These are phyloP conservation scores for Hololepta plana DNA, from an alignment of 2,888 invertebrate genomes.

Conservation along the genomic window DNA sequence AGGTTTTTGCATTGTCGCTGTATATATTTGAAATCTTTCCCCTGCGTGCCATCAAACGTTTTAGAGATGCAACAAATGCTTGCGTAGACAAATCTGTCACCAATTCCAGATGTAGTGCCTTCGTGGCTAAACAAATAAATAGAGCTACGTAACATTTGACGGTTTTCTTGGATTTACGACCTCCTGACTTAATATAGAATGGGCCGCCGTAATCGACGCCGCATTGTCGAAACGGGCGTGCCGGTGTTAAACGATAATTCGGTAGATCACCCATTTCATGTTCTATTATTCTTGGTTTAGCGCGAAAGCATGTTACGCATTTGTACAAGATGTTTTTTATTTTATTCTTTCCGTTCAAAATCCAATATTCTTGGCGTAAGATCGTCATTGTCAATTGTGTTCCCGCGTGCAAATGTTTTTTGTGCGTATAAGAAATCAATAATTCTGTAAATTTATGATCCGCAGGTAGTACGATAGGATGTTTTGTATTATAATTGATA, in stretches of 20 bases:
- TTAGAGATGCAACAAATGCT: neutral
- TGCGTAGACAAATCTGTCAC: neutral
- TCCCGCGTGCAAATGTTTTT: constrained; percentile 1
- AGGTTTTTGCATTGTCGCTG: constrained; percentile 2
- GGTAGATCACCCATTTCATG: no score
- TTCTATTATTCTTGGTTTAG: neutral
- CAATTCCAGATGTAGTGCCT: no score
- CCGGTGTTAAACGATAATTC: no score
- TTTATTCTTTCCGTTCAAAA: neutral
- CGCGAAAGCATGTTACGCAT: constrained; percentile 4
- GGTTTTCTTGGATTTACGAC: no score
- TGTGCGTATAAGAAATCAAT: neutral
- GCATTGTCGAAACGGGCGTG: no score
- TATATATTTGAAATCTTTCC: neutral
- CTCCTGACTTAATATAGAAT: no score
- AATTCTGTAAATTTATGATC: constrained; percentile 2
- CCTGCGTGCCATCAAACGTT: constrained; percentile 3
- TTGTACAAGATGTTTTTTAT: constrained; percentile 2
- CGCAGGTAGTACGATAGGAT: constrained; percentile 1
- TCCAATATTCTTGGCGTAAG: constrained; percentile 3
- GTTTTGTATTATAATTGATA: no score
- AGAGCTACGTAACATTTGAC: no score
- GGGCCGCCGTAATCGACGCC: no score
- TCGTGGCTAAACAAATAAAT: constrained; percentile 5
- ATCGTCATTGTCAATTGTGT: neutral